Conservation (phyloP, 2,113 vertebrate species). For the Oncorhynchus keta region DNA sequence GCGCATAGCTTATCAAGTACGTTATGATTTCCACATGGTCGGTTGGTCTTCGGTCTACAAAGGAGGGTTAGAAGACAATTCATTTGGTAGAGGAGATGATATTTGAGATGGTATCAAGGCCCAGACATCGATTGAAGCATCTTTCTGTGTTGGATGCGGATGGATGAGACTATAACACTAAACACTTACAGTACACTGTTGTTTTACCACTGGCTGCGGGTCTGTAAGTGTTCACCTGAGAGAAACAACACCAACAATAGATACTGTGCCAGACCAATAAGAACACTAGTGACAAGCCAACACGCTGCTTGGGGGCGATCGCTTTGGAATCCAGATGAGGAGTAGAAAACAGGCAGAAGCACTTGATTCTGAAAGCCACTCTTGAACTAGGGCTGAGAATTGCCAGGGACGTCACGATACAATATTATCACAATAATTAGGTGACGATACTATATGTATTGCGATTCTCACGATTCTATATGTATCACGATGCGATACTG, state of each 20-base stretch:
- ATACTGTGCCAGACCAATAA: neutral
- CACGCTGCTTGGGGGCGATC: too few relatives aligned
- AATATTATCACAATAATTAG: too few relatives aligned
- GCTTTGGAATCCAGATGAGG: too few relatives aligned
- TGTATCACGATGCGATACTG: too few relatives aligned
- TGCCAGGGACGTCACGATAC: too few relatives aligned
- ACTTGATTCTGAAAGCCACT: too few relatives aligned
- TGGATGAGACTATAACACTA: neutral
- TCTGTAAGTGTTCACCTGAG: slow-evolving; percentile 10
- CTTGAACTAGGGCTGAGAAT: too few relatives aligned
- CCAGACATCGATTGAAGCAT: neutral
- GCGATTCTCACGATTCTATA: too few relatives aligned
- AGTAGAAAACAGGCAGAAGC: too few relatives aligned
- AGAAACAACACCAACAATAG: slow-evolving; percentile 4
- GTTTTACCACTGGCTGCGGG: slow-evolving; percentile 9
- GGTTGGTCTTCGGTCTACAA: slow-evolving; percentile 12
- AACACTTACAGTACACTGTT: neutral
- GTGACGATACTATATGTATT: too few relatives aligned
- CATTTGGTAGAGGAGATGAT: neutral
- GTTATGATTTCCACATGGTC: slow-evolving; percentile 28
- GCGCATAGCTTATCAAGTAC: slow-evolving; percentile 16
- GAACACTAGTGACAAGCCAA: slow-evolving; percentile 12
- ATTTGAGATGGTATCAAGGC: neutral
- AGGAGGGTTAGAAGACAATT: neutral
- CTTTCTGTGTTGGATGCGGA: neutral